These are phyloP conservation scores for Chloroceryle inda DNA, from an alignment of 2,797 vertebrate species.

Conservation along the genomic window DNA sequence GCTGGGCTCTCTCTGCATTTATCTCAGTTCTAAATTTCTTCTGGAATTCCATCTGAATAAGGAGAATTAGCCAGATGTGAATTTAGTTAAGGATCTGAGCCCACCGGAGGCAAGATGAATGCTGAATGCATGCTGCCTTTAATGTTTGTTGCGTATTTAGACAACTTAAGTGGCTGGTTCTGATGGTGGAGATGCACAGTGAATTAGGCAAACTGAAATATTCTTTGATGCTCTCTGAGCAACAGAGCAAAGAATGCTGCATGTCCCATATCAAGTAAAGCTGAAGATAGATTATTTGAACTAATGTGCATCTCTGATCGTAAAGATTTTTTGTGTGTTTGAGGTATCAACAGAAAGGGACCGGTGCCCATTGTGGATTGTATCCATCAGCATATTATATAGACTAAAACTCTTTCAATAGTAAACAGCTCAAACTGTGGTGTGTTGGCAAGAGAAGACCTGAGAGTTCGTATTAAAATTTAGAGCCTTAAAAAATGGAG, in stretches of 20 bases:
- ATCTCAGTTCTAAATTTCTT: background rate
- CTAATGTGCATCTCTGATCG: background rate
- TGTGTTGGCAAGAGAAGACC: constrained; percentile 21
- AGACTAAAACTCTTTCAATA: background rate
- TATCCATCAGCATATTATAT: background rate
- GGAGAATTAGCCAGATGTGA: background rate
- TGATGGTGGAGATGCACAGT: background rate
- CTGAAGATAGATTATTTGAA: background rate
- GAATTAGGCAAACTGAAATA: constrained; percentile 54
- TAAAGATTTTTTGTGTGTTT: background rate
- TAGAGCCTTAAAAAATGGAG: constrained; percentile 49
- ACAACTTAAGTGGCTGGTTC: constrained; percentile 46
- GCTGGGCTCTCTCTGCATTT: background rate
- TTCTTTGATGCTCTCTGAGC: constrained; percentile 25
- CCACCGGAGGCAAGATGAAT: background rate
- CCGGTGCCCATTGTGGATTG: constrained; percentile 6
- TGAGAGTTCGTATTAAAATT: constrained; percentile 57
- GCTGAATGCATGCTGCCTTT: background rate
- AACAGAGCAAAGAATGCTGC: background rate
- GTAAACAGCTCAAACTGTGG: background rate
- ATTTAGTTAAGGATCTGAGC: background rate
- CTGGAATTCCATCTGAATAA: background rate
- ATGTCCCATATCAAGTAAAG: constrained; percentile 26
- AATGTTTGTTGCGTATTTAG: background rate
- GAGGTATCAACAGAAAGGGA: background rate